phyloP scores from a whole-genome alignment of 2,797 vertebrate species.

The Hemitrygon akajei region DNA sequence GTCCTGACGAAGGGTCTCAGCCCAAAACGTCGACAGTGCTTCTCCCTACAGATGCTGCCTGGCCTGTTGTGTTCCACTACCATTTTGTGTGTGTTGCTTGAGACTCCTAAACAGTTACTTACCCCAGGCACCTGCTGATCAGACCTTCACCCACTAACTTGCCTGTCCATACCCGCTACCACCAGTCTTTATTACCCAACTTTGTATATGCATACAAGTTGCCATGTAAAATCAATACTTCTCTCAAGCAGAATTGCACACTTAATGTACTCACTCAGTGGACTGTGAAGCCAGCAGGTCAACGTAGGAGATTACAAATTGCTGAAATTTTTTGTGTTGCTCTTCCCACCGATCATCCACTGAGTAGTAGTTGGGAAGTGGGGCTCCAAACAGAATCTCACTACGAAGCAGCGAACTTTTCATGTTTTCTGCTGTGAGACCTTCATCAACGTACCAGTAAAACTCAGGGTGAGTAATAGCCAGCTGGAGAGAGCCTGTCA shows the following conservation, averaged over 20 bases:
- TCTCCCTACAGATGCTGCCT: too few species aligned
- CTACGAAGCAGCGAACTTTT: conserved; percentile 86
- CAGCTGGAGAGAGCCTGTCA: conserved; percentile 79
- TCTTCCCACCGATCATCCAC: conserved; percentile 85
- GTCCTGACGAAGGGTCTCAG: too few species aligned
- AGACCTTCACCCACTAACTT: too few species aligned
- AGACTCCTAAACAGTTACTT: too few species aligned
- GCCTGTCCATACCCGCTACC: too few species aligned
- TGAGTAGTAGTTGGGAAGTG: conserved; percentile 83
- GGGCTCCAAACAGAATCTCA: conserved; percentile 89
- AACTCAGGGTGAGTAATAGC: conserved; percentile 97
- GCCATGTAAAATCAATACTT: neutral
- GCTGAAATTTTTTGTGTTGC: conserved; percentile 78
- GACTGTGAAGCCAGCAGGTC: conserved; percentile 85
- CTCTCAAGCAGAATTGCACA: neutral
- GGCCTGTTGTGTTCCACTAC: too few species aligned
- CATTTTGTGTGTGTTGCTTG: too few species aligned
- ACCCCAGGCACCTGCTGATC: too few species aligned
- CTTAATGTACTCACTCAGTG: conserved; percentile 69
- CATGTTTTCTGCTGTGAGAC: conserved; percentile 75
- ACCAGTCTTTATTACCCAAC: too few species aligned
- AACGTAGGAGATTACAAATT: conserved; percentile 86
- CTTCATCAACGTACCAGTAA: conserved; percentile 97
- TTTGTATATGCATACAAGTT: neutral
- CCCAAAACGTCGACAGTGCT: too few species aligned